Evolutionary conservation across 2,797 vertebrate genomes (phyloP).

Genomic region (Martes flavigula): DNA sequence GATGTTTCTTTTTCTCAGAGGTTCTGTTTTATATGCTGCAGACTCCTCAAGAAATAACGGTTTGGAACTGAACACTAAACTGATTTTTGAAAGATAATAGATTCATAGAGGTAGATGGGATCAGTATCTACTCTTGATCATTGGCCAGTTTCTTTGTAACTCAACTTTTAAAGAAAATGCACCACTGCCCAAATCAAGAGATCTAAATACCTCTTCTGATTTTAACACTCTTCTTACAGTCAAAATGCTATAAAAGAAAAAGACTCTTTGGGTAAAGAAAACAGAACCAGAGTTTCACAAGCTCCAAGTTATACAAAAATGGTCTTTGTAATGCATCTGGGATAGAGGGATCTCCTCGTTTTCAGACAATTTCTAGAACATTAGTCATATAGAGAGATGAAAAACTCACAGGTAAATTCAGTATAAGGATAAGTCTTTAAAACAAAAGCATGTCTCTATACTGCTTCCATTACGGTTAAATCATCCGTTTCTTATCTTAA

Average conservation of each 20-base stretch:
- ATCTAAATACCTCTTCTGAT: conserved; percentile 23
- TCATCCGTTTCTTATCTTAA: conserved; percentile 29
- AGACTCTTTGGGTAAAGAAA: conserved; percentile 20
- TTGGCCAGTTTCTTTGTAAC: neutral
- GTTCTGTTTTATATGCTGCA: neutral
- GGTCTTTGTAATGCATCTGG: neutral
- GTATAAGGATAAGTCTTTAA: neutral
- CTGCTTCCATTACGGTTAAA: neutral
- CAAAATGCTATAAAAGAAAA: conserved; percentile 46
- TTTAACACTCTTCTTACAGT: neutral
- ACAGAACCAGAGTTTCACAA: neutral
- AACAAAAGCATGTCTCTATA: neutral
- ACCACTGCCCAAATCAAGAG: neutral
- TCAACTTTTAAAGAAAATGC: conserved; percentile 10
- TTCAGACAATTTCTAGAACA: neutral
- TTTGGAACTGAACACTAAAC: neutral
- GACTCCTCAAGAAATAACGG: neutral
- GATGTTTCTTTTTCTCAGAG: neutral
- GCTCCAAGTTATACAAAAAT: neutral
- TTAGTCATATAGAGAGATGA: neutral
- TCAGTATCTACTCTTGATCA: neutral
- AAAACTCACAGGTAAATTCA: neutral
- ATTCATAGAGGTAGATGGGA: neutral
- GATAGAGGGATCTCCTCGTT: neutral
- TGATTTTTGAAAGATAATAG: conserved; percentile 17